Conservation (phyloP, 2,113 vertebrate genomes). For the Baryphthengus martii region DNA sequence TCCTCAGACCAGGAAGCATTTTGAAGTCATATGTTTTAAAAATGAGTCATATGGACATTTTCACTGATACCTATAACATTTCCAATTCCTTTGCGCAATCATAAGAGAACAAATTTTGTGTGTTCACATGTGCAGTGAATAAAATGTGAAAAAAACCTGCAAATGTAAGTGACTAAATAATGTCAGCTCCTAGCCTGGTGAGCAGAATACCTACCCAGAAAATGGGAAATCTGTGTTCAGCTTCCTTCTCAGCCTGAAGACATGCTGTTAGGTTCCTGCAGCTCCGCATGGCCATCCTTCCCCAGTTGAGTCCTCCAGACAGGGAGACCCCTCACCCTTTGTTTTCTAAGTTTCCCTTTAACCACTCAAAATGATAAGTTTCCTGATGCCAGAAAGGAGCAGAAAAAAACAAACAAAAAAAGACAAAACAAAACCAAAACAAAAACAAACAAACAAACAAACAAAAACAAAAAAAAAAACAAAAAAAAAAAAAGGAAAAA, state of each 20-base stretch:
- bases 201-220: neutral
- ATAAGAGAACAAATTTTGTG: neutral
- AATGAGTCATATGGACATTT: neutral
- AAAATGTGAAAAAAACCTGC: neutral
- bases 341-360: neutral
- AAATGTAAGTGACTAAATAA: neutral
- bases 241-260: neutral
- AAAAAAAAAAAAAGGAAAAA: neutral
- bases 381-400: neutral
- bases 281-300: fast-evolving
- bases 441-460: neutral
- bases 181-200: neutral
- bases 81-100: neutral
- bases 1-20: neutral
- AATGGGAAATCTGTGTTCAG: neutral
- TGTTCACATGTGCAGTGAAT: neutral
- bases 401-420: neutral
- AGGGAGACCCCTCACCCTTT: neutral
- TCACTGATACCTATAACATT: neutral
- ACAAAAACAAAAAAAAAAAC: neutral
- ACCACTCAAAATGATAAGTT: neutral
- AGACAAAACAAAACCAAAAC: neutral
- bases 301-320: neutral
- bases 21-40: neutral
- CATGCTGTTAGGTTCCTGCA: neutral